Conservation (phyloP, 1,140 invertebrate species). For the Ceratina australensis region DNA sequence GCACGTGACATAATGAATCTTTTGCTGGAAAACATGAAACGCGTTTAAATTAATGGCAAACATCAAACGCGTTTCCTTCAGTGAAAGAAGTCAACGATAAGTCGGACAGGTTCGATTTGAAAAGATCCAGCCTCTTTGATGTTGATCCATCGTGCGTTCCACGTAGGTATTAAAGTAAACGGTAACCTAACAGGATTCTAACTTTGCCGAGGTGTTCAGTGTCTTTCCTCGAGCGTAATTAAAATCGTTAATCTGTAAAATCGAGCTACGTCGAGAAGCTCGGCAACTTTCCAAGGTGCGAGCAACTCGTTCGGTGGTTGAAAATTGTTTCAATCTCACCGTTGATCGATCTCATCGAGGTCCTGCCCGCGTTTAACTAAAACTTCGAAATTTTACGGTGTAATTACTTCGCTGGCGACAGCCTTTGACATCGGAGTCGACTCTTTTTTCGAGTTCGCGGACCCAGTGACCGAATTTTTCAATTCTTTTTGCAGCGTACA, state of each 20-base stretch:
- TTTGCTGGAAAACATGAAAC: no score
- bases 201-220: background rate
- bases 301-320: no score
- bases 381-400: no score
- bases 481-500: conserved; percentile 9
- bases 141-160: background rate
- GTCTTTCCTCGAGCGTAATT: background rate
- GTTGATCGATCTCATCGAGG: no score
- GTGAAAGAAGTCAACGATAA: no score
- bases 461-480: conserved; percentile 37
- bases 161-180: background rate
- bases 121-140: background rate
- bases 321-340: no score
- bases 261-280: background rate
- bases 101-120: background rate
- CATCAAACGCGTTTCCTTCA: no score
- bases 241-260: background rate
- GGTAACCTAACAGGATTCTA: background rate
- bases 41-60: no score
- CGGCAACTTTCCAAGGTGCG: no score
- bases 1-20: no score
- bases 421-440: background rate
- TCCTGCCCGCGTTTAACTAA: no score
- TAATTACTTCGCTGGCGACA: no score
- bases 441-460: background rate